Evolutionary conservation across 1,140 invertebrate genomes (phyloP), one percentile per base, ranked within the genome.

Genomic region (Drosophila sulfurigaster): DNA sequence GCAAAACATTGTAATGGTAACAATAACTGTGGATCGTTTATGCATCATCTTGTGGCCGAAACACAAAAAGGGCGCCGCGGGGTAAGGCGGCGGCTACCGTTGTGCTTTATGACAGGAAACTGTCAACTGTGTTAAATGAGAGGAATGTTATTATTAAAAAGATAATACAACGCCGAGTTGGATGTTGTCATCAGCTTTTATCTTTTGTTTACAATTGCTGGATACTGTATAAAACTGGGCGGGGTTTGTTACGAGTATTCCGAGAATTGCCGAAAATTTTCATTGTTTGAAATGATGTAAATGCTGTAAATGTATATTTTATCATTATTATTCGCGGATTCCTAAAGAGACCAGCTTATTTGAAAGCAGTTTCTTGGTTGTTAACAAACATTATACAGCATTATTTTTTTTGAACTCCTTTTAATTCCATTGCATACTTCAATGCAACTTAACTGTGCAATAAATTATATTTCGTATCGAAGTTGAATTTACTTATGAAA

Each of bases 101-200:
- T 87, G 20, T 16, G 71, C 48, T 87, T 82, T 80, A 87, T 88
- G 81, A 81, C 77, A 80, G 82, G 76, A 87, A 87, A 73, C 83
- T 82, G 82, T 82, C 82, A 82, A 66, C 65, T 72, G 70, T 56
- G 52, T 71, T 25, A 30, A 66, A 28, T 49, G 3, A 64, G 48
- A 69, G 41, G 60, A 80, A 65, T 58, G 64, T 56, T 62, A 41
- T 56, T 74, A 74, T 89, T 88, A 88, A 88, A 83, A 80, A 81
- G 83, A 88, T 88, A 80, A 88, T 65, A 64, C 20, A 15, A 57
- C 32, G 58, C 41, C 28, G 43, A 80, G 69, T 66, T 81, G 68
- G 38, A 63, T 64, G 54, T 43, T 56, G 64, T 82, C 56, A 67
- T 13, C 10, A 41, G 62, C 54, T 45, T 74, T 82, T 88, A 87